Percentiles rank a stretch among this genome's conserved stretches.
Conservation (phyloP, 2,797 vertebrate genomes). For the Triplophysa bombifrons region DNA sequence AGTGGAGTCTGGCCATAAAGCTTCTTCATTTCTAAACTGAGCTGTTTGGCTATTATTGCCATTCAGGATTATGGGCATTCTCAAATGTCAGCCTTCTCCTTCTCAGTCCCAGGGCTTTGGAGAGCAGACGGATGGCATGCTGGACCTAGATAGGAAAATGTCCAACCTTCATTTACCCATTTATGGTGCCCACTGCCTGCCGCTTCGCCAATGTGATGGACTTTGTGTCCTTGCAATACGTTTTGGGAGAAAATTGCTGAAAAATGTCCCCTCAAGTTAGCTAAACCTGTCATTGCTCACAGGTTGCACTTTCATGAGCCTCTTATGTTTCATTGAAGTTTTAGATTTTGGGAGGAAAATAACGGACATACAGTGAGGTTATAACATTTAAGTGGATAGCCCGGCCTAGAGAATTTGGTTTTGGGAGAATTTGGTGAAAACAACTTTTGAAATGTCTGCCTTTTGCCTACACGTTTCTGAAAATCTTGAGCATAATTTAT, state of each 20-base stretch:
- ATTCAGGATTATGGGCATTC: constrained; percentile 24
- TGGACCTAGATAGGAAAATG: constrained; percentile 43
- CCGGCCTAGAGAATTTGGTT: neutral
- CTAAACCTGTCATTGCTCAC: neutral
- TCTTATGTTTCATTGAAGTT: neutral
- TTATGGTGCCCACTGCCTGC: constrained; percentile 22
- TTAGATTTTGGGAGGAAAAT: neutral
- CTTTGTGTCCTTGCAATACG: constrained; percentile 6
- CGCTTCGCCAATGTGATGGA: constrained; percentile 23
- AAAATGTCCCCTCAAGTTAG: neutral
- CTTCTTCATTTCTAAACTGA: constrained; percentile 37
- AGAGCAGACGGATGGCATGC: constrained; percentile 32
- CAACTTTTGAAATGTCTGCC: neutral
- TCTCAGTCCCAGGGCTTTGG: constrained; percentile 24
- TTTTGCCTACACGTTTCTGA: neutral
- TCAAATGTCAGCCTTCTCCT: constrained; percentile 34
- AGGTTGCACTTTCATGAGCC: neutral
- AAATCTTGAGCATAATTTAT: neutral
- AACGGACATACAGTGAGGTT: neutral
- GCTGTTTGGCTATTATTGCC: constrained; percentile 42
- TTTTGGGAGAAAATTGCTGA: neutral
- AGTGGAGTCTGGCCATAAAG: constrained; percentile 19
- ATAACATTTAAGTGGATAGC: neutral
- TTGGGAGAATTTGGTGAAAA: neutral
- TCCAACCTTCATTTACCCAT: constrained; percentile 40